Evolutionary conservation across 2,888 invertebrate genomes (phyloP), one percentile per base, ranked within the genome.

Genomic region (Lasioglossum oenotherae): DNA sequence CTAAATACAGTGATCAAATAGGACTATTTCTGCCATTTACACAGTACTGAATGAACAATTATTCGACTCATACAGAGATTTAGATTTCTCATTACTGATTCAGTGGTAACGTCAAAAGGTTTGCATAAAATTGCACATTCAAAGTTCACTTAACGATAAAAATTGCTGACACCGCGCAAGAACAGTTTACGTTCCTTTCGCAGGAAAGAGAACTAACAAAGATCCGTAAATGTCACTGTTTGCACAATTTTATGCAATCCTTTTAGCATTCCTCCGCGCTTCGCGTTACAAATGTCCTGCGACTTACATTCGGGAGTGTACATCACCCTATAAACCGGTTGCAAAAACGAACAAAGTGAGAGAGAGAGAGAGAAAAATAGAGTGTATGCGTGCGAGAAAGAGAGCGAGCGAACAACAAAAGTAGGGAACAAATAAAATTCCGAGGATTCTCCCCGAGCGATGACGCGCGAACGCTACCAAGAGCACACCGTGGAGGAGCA

Each of bases 401-500:
- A 8, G 64, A 64, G 0, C 5, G 19, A 49, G 4, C 6, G 44
- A 49, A 31, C 46, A 19, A 44, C 44, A 44, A 74, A 35, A 74
- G 35, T n/a, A 12, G 23, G 16, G 38, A 53, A 74, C 38, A 38
- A 57, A 14, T 41, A 53, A 73, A 57, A 44, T 14, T 41, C 16
- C 75, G 46, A 60, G 38, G 73, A 35, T 60, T 27, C 49, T 27
- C 8, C 41, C n/a, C 72, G 31, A 27, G 53, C 23, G 49, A 35
- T 23, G 27, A n/a, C n/a, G n/a, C 71, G 71, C 71, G 49, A 79
- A 78, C 69, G 78, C 86, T 89, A 89, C 87, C 91, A 80, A 91
- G 92, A 90, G 92, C 89, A 87, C 89, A 79, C 84, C 85, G 88
- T 88, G 80, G 75, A 84, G 73, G 75, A 85, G 80, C 78, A 80